These are phyloP conservation scores for Zaprionus ornatus DNA, from an alignment of 1,140 invertebrate species.

Conservation along the genomic window DNA sequence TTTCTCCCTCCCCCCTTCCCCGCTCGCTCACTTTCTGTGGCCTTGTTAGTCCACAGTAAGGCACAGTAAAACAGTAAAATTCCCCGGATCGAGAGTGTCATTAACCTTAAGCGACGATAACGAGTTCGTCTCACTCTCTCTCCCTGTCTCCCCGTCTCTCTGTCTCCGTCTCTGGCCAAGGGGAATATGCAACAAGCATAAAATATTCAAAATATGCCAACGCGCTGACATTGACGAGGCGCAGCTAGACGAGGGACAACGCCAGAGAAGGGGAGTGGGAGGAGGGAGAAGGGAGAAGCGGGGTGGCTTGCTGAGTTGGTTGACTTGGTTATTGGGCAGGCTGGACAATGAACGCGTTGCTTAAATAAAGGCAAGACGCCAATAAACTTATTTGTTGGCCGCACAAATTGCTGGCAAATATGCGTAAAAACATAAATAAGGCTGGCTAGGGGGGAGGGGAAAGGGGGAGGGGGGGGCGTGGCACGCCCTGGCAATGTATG, in stretches of 20 bases:
- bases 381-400: conserved; percentile 57
- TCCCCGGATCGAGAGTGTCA: neutral
- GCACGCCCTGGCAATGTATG: conserved; percentile 44
- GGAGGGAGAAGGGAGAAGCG: neutral
- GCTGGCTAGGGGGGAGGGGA: neutral
- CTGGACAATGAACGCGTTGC: conserved; percentile 23
- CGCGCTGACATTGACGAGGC: conserved; percentile 29
- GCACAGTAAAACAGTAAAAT: neutral
- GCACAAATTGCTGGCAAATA: conserved; percentile 76
- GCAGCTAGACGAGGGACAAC: neutral
- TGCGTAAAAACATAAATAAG: conserved; percentile 74
- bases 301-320: neutral
- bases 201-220: conserved; percentile 44
- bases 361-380: conserved; percentile 63
- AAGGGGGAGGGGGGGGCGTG: neutral
- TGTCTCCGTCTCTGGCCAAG: neutral
- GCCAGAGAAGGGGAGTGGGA: neutral
- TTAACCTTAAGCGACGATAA: conserved; percentile 4
- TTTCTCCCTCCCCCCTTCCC: neutral
- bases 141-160: no score
- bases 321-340: conserved; percentile 59
- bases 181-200: conserved; percentile 27
- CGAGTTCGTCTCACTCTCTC: conserved; percentile 3
- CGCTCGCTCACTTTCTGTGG: neutral
- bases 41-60: neutral